Conservation (phyloP, 2,113 vertebrate species). For the Hassar affinis region DNA sequence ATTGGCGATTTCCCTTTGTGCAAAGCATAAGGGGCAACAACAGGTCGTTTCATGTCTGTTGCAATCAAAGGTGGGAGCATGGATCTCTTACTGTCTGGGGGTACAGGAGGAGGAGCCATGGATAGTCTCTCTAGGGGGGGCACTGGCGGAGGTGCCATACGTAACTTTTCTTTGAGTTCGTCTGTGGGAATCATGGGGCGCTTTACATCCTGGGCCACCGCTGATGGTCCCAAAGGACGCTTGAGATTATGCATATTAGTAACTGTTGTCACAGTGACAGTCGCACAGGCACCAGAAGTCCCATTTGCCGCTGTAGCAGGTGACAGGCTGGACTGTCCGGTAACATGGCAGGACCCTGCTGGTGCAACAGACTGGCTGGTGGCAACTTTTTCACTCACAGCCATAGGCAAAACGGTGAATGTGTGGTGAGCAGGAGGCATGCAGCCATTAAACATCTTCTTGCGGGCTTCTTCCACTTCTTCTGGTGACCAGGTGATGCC, state of each 20-base stretch:
- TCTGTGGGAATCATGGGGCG: constrained; percentile 66
- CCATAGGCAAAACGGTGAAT: constrained; percentile 78
- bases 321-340: constrained; percentile 79
- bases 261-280: constrained; percentile 73
- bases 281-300: constrained; percentile 71
- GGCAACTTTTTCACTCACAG: constrained; percentile 72
- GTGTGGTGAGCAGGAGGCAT: constrained; percentile 85
- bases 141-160: constrained; percentile 69
- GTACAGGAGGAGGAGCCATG: constrained; percentile 61
- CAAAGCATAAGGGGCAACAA: constrained; percentile 44
- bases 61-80: constrained; percentile 57
- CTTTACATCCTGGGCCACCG: constrained; percentile 62
- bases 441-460: constrained; percentile 97
- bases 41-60: constrained; percentile 60
- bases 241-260: constrained; percentile 68
- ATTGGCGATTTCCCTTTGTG: constrained; percentile 60
- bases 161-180: constrained; percentile 62
- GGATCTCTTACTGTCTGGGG: constrained; percentile 63
- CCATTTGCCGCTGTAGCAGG: constrained; percentile 77
- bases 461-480: constrained; percentile 97
- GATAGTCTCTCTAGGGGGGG: constrained; percentile 64
- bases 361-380: constrained; percentile 79
- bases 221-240: constrained; percentile 54
- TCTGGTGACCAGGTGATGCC: constrained; percentile 98
- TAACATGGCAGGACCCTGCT: constrained; percentile 79